Base-by-base conservation (phyloP, 2,113 vertebrate species). In the Melanostigma gelatinosum region DNA sequence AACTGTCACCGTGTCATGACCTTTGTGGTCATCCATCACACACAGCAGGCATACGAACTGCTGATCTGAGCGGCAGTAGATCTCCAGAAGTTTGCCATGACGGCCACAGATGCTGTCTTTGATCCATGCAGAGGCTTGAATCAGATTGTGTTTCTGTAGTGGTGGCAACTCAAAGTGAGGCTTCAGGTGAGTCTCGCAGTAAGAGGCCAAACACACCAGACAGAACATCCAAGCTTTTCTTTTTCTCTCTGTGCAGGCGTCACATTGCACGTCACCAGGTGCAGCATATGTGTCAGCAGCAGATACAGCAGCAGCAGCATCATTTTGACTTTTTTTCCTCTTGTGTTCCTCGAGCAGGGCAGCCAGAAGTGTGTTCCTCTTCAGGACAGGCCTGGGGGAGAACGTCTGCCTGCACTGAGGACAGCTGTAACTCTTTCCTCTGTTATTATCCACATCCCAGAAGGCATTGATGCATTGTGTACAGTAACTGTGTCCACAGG, bases 401-500 rank as follows among this genome's bases (percentile, higher is more conserved):
- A 88, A 89, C 1, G 38, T 55, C 34, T 85, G 64, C 44, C 85
- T 67, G 44, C 91, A 92, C 60, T 91, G 86, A 24, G 91, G 91
- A 34, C 91, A 93, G 67, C 77, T 84, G 80, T 67, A 88, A 4
- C 0, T 22, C 22, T 34, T 12, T 22, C 42, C 15, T 4, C 12
- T 8, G 9, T 61, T 29, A 4, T 7, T 32, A 6, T 65, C 48
- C 9, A 2, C 20, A 22, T 89, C 67, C 90, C 91, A 93, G 77
- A 74, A 87, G 22, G 8, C 3, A 16, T 90, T 77, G 10, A 92
- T 77, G 22, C 91, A 92, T 12, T 5, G 52, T 7, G 60, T 68
- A 50, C 91, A 93, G 72, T 68, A 93, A 46, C 68, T 91, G 72
- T 91, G 89, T 42, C 90, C 91, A 64, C 87, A 93, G 20, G 40